Evolutionary conservation across 2,888 invertebrate species (phyloP).

Genomic region (Acrocyrtus sp.): DNA sequence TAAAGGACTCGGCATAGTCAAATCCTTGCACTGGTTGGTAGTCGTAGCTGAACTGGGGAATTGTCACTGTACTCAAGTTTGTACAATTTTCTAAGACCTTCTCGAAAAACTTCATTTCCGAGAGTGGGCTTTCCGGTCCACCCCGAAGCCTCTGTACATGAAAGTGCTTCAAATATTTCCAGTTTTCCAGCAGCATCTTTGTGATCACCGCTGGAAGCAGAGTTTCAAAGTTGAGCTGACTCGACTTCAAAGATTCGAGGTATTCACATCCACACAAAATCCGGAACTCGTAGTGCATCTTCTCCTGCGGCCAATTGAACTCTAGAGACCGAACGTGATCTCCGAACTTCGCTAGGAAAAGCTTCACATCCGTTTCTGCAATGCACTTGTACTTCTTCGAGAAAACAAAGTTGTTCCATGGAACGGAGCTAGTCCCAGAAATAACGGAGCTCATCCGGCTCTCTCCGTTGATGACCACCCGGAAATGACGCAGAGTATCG

Average conservation of each 20-base stretch:
- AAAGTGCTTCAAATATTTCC: constrained; percentile 34
- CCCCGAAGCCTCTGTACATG: constrained; percentile 40
- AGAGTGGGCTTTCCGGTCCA: constrained; percentile 24
- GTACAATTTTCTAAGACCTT: constrained; percentile 4
- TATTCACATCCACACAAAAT: constrained; percentile 23
- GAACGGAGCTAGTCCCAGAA: not conserved
- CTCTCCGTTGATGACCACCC: constrained; percentile 33
- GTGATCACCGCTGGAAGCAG: constrained; percentile 4
- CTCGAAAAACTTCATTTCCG: constrained; percentile 46
- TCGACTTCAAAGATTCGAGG: constrained; percentile 29
- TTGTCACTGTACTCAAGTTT: constrained; percentile 22
- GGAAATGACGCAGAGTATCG: constrained; percentile 12
- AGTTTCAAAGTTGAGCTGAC: constrained; percentile 38
- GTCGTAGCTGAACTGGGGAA: constrained; percentile 45
- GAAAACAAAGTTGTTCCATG: constrained; percentile 36
- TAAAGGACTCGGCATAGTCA: constrained; percentile 27
- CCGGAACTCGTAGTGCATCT: constrained; percentile 27
- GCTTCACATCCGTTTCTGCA: constrained; percentile 22
- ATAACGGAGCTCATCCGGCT: constrained; percentile 19
- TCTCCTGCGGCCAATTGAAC: constrained; percentile 41
- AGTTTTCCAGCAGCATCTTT: constrained; percentile 19
- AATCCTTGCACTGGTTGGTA: constrained; percentile 40
- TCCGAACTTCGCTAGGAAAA: constrained; percentile 17
- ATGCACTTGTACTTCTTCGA: constrained; percentile 40
- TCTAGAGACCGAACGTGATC: constrained; percentile 14